Evolutionary conservation across 2,797 vertebrate species (phyloP).

Genomic region (Gorsachius magnificus): DNA sequence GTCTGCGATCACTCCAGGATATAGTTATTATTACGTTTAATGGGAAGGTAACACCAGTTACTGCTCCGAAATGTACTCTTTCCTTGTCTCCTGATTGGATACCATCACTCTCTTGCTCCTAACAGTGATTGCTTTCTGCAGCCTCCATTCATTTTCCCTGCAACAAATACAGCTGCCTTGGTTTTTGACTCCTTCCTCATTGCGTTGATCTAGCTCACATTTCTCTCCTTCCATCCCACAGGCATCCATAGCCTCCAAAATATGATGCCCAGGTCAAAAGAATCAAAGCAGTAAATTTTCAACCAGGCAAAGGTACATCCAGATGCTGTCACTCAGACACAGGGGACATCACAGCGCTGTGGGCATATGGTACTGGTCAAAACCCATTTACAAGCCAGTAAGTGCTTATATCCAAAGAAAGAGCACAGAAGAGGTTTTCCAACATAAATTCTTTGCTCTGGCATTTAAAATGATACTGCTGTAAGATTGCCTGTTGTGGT

Average conservation of each 20-base stretch:
- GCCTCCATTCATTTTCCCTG: conserved; percentile 1
- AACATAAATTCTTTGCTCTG: neutral
- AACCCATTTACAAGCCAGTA: neutral
- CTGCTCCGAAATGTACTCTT: conserved; percentile 20
- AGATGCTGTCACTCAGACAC: neutral
- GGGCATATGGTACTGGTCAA: neutral
- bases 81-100: conserved; percentile 39
- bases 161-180: neutral
- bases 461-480: neutral
- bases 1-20: neutral
- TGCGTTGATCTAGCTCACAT: neutral
- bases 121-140: conserved; percentile 13
- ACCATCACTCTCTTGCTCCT: conserved; percentile 14
- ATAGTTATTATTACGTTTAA: conserved; percentile 47
- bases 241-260: neutral
- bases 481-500: neutral
- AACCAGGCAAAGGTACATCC: neutral
- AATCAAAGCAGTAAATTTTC: neutral
- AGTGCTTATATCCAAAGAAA: neutral
- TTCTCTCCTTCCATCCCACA: neutral
- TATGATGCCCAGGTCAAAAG: neutral
- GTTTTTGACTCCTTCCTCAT: neutral
- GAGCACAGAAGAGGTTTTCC: neutral
- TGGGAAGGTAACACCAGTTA: conserved; percentile 28
- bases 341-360: neutral